phyloP scores from a whole-genome alignment of 1,140 invertebrate species.

The Platyscapa corneri region DNA sequence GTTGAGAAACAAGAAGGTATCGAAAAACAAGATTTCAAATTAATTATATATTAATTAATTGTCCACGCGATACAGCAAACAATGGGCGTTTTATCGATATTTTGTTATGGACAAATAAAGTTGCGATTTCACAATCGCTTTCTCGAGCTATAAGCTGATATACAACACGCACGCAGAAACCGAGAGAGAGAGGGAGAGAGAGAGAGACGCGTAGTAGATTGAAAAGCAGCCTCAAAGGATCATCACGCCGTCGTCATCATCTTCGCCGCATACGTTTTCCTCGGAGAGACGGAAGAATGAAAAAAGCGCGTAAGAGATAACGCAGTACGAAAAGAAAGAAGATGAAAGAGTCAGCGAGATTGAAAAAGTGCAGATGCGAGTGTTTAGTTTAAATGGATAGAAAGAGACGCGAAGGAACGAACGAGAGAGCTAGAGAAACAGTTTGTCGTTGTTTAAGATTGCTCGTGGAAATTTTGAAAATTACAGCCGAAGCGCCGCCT shows the following conservation, averaged over 20 bases:
- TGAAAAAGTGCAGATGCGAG: background rate
- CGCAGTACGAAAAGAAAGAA: background rate
- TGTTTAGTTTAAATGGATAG: too few relatives aligned
- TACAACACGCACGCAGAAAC: too few relatives aligned
- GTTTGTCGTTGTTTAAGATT: too few relatives aligned
- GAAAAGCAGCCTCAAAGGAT: conserved; percentile 41
- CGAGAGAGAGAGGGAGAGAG: too few relatives aligned
- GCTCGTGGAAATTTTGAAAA: too few relatives aligned
- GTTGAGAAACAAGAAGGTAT: background rate
- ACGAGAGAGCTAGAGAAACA: too few relatives aligned
- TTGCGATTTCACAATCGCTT: conserved; percentile 12
- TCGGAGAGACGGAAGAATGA: background rate
- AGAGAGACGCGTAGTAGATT: too few relatives aligned
- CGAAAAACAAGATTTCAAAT: background rate
- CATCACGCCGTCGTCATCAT: conserved; percentile 21
- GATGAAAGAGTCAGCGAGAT: conserved; percentile 20
- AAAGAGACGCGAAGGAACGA: too few relatives aligned
- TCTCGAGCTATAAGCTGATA: background rate
- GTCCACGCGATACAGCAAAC: background rate
- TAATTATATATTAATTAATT: too few relatives aligned
- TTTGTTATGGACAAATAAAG: conserved; percentile 14
- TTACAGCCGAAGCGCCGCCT: too few relatives aligned
- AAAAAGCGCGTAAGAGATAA: background rate
- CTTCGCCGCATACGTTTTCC: conserved; percentile 21
- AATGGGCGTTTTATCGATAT: background rate